Evolutionary conservation across 2,888 invertebrate species (phyloP).

Genomic region (Idaea aversata): DNA sequence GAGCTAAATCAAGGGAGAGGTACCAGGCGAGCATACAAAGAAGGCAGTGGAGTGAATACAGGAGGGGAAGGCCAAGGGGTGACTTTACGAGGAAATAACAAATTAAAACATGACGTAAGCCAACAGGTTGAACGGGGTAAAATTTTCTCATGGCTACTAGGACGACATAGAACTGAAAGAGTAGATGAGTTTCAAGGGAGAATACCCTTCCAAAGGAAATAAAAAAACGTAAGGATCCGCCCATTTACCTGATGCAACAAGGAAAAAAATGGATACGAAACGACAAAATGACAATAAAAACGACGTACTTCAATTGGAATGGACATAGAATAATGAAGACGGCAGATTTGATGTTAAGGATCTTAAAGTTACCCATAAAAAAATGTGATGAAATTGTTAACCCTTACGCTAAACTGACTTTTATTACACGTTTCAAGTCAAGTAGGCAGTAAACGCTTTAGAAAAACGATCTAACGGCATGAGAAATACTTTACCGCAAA

Average conservation of each 20-base stretch:
- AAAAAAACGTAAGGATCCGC: not conserved
- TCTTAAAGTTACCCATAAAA: not conserved
- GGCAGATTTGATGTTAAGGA: not conserved
- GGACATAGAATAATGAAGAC: not conserved
- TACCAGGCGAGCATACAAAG: conserved; percentile 53
- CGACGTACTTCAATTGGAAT: not conserved
- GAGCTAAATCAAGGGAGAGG: conserved; percentile 53
- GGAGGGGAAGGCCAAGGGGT: not conserved
- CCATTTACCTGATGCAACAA: not conserved
- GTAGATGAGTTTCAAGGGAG: not conserved
- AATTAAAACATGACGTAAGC: not conserved
- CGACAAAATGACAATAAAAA: not conserved
- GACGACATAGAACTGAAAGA: not conserved
- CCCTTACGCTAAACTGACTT: not conserved
- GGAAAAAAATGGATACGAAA: not conserved
- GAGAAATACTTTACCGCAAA: conserved; percentile 21
- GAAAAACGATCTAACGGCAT: conserved; percentile 26
- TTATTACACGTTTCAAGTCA: not conserved
- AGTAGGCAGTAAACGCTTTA: conserved; percentile 20
- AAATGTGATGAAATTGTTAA: not conserved
- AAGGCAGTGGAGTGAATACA: conserved; percentile 39
- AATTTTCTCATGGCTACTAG: not conserved
- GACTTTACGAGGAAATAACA: conserved; percentile 3
- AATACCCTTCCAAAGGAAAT: not conserved
- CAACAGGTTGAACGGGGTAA: not conserved